These are phyloP conservation scores for Ormyrus pomaceus DNA, from an alignment of 2,888 invertebrate genomes.

Conservation along the genomic window DNA sequence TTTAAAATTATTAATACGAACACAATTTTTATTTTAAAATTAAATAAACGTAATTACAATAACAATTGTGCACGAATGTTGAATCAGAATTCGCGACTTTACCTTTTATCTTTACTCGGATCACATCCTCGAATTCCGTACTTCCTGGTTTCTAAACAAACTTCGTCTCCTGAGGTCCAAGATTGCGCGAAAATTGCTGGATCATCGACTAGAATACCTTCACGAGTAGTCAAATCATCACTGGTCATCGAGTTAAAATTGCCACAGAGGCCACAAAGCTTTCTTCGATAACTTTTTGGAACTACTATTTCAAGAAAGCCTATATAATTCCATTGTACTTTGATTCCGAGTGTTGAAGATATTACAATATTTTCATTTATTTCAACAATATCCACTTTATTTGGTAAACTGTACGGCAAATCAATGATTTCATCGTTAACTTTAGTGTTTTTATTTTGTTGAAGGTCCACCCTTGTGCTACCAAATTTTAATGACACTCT, in stretches of 20 bases:
- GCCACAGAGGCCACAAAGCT: constrained; percentile 94
- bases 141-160: constrained; percentile 34
- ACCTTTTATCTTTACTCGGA: constrained; percentile 70
- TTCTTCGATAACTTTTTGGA: constrained; percentile 84
- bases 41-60: no score
- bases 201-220: constrained; percentile 83
- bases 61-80: no score
- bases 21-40: no score
- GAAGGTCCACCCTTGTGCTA: constrained; percentile 86
- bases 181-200: constrained; percentile 86
- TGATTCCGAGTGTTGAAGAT: constrained; percentile 85
- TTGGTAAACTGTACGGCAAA: constrained; percentile 81
- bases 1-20: not conserved
- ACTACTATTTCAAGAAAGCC: constrained; percentile 91
- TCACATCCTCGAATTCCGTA: constrained; percentile 48
- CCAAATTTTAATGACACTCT: constrained; percentile 87
- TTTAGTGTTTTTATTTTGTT: constrained; percentile 90
- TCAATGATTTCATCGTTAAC: constrained; percentile 87
- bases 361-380: constrained; percentile 82
- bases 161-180: constrained; percentile 81
- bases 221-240: constrained; percentile 88
- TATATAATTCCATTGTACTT: constrained; percentile 94
- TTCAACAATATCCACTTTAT: constrained; percentile 78
- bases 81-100: constrained; percentile 34
- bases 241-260: constrained; percentile 92